These are phyloP conservation scores for Chelonus formosanus DNA, from an alignment of 2,888 invertebrate genomes.

Conservation along the genomic window DNA sequence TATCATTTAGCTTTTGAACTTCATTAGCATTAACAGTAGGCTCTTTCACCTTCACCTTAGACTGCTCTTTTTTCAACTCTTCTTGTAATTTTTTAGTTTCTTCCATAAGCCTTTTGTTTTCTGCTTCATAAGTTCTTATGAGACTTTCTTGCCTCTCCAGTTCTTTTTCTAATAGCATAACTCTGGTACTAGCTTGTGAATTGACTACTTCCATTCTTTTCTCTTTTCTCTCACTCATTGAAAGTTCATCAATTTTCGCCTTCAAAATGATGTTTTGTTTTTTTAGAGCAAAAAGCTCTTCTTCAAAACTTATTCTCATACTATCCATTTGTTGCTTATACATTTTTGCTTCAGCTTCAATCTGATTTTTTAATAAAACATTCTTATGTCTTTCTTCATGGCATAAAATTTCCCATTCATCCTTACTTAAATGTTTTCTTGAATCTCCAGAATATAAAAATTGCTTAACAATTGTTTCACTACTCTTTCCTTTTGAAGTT, in stretches of 20 bases:
- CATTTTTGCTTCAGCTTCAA: conserved; percentile 55
- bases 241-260: conserved; percentile 56
- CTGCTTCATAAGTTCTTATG: conserved; percentile 56
- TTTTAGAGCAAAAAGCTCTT: conserved; percentile 57
- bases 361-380: conserved; percentile 52
- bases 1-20: conserved; percentile 50
- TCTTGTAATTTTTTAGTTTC: conserved; percentile 55
- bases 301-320: conserved; percentile 57
- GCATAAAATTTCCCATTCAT: conserved; percentile 54
- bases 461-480: conserved; percentile 39
- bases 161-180: conserved; percentile 52
- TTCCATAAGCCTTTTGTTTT: conserved; percentile 57
- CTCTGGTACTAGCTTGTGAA: conserved; percentile 47
- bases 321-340: conserved; percentile 58
- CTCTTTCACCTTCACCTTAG: too few relatives aligned
- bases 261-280: conserved; percentile 60
- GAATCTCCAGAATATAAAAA: conserved; percentile 50
- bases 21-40: conserved; percentile 36
- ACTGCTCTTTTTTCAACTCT: conserved; percentile 50
- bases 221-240: conserved; percentile 46
- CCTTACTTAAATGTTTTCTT: conserved; percentile 44
- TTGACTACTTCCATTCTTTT: conserved; percentile 34
- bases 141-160: conserved; percentile 58
- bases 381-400: conserved; percentile 58
- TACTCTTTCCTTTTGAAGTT: conserved; percentile 38